These are phyloP conservation scores for Balaenoptera acutorostrata DNA, from an alignment of 2,113 vertebrate genomes.

Conservation along the genomic window DNA sequence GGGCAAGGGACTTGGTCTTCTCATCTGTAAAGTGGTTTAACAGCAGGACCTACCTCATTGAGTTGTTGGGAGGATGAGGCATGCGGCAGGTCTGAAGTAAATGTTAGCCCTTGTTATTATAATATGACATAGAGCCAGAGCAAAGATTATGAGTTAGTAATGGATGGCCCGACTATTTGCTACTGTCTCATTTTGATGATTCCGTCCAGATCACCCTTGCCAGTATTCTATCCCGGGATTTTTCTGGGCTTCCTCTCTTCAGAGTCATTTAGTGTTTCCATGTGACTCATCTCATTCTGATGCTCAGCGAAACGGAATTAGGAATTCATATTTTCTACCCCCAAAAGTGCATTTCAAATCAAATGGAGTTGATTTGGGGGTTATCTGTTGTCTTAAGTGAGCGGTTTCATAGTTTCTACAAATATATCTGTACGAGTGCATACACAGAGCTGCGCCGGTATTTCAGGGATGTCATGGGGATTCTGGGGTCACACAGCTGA, in stretches of 20 bases:
- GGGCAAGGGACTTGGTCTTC: not conserved
- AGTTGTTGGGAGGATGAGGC: not conserved
- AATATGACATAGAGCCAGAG: not conserved
- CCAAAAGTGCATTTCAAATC: not conserved
- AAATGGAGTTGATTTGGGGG: not conserved
- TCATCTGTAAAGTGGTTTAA: not conserved
- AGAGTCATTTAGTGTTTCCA: not conserved
- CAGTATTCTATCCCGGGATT: not conserved
- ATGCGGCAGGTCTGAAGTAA: not conserved
- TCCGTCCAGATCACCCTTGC: not conserved
- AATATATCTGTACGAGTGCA: rapidly evolving
- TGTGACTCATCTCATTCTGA: not conserved
- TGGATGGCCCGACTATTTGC: not conserved
- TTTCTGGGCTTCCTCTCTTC: not conserved
- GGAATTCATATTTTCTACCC: not conserved
- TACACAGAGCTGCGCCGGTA: too few relatives aligned
- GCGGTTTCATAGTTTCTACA: not conserved
- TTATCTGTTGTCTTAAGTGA: not conserved
- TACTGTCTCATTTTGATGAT: not conserved
- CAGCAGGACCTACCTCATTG: not conserved
- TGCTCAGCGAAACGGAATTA: not conserved
- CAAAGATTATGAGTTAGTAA: not conserved
- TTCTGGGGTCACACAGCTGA: rapidly evolving
- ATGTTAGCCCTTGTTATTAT: not conserved
- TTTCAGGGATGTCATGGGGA: rapidly evolving